phyloP scores from a whole-genome alignment of 2,888 invertebrate species.

The Pherbina coryleti region DNA sequence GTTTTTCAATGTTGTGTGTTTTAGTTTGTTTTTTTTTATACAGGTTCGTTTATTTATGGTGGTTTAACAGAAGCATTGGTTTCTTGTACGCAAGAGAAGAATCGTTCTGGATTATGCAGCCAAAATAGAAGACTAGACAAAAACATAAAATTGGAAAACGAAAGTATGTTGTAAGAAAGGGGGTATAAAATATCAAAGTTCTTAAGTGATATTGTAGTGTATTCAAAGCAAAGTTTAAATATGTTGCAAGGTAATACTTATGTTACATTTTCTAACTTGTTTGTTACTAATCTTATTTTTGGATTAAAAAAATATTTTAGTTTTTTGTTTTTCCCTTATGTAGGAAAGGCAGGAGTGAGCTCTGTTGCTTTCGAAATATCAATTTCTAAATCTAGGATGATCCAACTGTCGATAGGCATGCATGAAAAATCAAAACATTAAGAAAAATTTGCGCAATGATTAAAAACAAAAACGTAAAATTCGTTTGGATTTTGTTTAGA shows the following conservation, averaged over 20 bases:
- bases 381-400: too few relatives aligned
- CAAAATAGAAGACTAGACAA: slow-evolving; percentile 8
- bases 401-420: too few relatives aligned
- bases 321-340: too few relatives aligned
- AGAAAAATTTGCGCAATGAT: too few relatives aligned
- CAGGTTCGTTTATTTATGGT: neutral
- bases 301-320: too few relatives aligned
- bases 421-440: too few relatives aligned
- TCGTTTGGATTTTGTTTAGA: too few relatives aligned
- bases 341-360: too few relatives aligned
- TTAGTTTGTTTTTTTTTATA: neutral
- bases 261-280: neutral
- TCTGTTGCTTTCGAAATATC: too few relatives aligned
- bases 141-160: slow-evolving; percentile 5
- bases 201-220: neutral
- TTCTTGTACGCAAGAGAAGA: neutral
- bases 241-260: neutral
- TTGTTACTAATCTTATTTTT: neutral
- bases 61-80: neutral
- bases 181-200: neutral
- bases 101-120: slow-evolving; percentile 11
- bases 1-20: slow-evolving; percentile 34
- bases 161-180: neutral
- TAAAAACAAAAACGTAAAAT: too few relatives aligned
- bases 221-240: neutral